Conservation (phyloP, 2,888 invertebrate species). For the Eretmocerus hayati region DNA sequence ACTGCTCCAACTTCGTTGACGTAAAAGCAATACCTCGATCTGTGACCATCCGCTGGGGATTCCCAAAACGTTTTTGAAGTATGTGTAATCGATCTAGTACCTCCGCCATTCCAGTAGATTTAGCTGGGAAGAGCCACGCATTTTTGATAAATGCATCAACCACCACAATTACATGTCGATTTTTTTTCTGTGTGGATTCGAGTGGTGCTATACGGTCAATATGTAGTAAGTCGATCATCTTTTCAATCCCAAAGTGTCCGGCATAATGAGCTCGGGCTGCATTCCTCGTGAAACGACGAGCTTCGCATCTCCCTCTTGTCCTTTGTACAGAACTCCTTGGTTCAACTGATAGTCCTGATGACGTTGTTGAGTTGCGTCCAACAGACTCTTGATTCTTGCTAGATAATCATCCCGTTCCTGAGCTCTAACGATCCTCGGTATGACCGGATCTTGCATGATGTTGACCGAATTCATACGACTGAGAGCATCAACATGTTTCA, state of each 20-base stretch:
- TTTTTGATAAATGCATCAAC: not conserved
- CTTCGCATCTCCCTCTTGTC: not conserved
- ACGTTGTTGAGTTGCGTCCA: not conserved
- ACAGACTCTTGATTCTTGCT: not conserved
- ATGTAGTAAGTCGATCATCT: not conserved
- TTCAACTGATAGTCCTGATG: not conserved
- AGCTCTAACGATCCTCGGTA: not conserved
- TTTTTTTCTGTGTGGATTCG: not conserved
- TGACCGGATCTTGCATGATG: not conserved
- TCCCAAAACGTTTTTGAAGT: not conserved
- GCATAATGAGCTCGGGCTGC: not conserved
- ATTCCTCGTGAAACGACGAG: not conserved
- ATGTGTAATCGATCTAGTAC: not conserved
- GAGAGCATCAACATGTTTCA: conserved; percentile 23
- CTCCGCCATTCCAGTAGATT: not conserved
- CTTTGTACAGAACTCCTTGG: not conserved
- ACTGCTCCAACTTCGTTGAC: not conserved
- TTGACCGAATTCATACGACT: conserved; percentile 18
- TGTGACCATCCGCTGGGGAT: not conserved
- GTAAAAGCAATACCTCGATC: not conserved
- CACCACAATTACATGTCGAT: not conserved
- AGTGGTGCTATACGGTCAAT: not conserved
- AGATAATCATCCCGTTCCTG: not conserved
- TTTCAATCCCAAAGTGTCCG: not conserved
- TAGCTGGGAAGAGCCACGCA: not conserved